Conservation (phyloP, 2,113 vertebrate genomes). For the Neogobius melanostomus region DNA sequence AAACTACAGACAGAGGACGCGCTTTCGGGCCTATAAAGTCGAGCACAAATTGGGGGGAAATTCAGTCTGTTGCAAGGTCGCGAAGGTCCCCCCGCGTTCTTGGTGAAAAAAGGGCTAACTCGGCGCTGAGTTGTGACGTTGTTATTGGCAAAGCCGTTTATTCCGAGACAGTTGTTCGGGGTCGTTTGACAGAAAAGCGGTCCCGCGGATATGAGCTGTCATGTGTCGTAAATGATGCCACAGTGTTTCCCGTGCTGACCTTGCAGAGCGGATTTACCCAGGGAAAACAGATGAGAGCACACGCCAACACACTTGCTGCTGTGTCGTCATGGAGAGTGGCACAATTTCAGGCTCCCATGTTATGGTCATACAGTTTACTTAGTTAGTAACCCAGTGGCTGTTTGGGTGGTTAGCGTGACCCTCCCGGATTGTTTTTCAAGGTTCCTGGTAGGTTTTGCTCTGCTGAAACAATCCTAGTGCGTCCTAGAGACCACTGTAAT, state of each 20-base stretch:
- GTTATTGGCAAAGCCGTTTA: conserved; percentile 23
- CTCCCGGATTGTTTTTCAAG: too few relatives aligned
- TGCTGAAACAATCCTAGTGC: too few relatives aligned
- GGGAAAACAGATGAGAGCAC: conserved; percentile 40
- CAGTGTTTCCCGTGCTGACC: conserved; percentile 53
- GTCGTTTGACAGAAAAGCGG: conserved; percentile 45
- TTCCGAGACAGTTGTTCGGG: conserved; percentile 47
- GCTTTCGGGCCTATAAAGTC: background rate
- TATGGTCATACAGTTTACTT: background rate
- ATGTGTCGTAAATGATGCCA: conserved; percentile 54
- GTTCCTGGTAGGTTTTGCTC: too few relatives aligned
- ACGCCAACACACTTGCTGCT: conserved; percentile 17
- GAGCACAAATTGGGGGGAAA: background rate
- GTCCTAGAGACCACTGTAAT: too few relatives aligned
- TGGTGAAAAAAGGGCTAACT: conserved; percentile 7
- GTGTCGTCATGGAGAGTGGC: conserved; percentile 3
- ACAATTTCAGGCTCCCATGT: conserved; percentile 14
- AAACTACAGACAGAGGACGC: background rate
- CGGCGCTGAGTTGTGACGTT: conserved; percentile 5
- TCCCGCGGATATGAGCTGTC: conserved; percentile 49
- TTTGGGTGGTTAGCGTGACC: too few relatives aligned
- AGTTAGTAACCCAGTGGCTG: background rate
- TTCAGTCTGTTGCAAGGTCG: conserved; percentile 4
- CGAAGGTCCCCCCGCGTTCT: background rate
- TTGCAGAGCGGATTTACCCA: conserved; percentile 53